A percentile compares a stretch with the other conserved stretches of the same genome.
Evolutionary conservation across 2,113 vertebrate genomes (phyloP).

Genomic region (Micromys minutus): DNA sequence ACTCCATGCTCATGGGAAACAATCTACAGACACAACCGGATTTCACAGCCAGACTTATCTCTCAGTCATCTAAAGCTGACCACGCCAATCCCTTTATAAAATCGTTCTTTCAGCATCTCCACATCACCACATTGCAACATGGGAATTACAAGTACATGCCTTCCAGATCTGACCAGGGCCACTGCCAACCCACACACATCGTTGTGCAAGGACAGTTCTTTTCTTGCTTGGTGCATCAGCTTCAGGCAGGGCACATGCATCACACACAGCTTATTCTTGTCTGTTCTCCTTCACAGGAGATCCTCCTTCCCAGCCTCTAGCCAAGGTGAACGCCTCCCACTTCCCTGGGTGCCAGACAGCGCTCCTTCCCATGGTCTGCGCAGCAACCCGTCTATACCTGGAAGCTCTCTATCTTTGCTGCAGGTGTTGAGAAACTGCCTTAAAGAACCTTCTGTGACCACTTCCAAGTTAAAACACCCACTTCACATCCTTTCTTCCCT

Average conservation of each 20-base stretch:
- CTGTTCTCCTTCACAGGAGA: neutral
- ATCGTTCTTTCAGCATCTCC: neutral
- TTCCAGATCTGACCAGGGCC: neutral
- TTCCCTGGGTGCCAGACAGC: neutral
- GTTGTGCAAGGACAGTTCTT: neutral
- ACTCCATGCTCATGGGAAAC: neutral
- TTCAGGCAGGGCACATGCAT: neutral
- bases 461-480: neutral
- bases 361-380: neutral
- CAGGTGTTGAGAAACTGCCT: neutral
- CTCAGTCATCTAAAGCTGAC: neutral
- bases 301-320: neutral
- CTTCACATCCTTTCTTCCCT: neutral
- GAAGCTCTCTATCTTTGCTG: neutral
- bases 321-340: neutral
- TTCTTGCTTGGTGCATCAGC: too few species aligned
- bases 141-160: neutral
- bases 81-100: neutral
- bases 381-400: neutral
- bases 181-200: neutral
- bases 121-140: neutral
- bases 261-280: neutral
- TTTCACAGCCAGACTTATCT: neutral
- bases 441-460: neutral
- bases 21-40: neutral